Conservation (phyloP, 2,888 invertebrate species). For the Hypselothyrea guttata region DNA sequence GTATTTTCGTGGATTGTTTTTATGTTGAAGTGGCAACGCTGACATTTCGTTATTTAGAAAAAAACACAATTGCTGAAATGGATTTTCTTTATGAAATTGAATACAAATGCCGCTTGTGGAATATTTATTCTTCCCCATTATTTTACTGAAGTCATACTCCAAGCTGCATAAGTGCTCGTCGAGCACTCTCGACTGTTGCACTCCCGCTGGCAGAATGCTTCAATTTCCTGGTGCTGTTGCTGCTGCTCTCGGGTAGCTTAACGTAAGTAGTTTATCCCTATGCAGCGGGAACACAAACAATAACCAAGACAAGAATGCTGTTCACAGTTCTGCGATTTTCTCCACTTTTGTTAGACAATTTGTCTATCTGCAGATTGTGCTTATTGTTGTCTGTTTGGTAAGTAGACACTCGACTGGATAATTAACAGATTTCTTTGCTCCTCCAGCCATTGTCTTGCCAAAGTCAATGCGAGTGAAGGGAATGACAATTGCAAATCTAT, state of each 20-base stretch:
- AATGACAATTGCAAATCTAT: neutral
- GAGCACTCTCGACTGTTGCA: slow-evolving; percentile 1
- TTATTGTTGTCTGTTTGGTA: slow-evolving; percentile 7
- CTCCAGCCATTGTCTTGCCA: slow-evolving; percentile 8
- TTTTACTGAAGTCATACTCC: too few species aligned
- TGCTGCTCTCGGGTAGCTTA: slow-evolving; percentile 11
- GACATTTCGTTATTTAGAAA: too few species aligned
- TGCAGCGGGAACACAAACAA: slow-evolving; percentile 12
- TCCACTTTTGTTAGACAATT: slow-evolving; percentile 1
- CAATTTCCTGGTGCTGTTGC: slow-evolving; percentile 2
- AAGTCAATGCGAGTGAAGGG: slow-evolving; percentile 1
- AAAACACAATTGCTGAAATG: too few species aligned
- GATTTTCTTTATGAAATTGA: too few species aligned
- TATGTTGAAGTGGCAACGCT: too few species aligned
- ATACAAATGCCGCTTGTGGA: too few species aligned
- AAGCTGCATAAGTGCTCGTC: too few species aligned
- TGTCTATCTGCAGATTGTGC: slow-evolving; percentile 3
- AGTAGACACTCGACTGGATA: slow-evolving; percentile 17
- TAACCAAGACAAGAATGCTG: slow-evolving; percentile 9
- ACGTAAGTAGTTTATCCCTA: slow-evolving; percentile 11
- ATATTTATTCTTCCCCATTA: too few species aligned
- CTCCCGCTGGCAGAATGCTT: slow-evolving; percentile 7
- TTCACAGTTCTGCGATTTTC: slow-evolving; percentile 1
- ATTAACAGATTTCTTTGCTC: slow-evolving; percentile 21
- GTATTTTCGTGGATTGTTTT: too few species aligned